Conservation (phyloP, 2,888 invertebrate genomes). For the Erebia epiphron region DNA sequence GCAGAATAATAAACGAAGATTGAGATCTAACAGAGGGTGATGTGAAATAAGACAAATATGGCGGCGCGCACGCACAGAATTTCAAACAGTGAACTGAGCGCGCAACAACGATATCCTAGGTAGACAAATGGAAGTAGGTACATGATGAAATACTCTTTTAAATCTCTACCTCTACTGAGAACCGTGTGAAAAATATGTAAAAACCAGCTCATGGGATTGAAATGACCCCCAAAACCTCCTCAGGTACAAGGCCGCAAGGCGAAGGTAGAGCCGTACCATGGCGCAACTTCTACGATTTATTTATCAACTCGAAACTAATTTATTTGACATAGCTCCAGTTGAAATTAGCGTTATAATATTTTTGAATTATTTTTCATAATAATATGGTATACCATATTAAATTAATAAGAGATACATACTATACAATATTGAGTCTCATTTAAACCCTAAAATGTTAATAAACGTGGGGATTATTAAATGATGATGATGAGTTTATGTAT, state of each 20-base stretch:
- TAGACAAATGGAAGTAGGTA: neutral
- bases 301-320: neutral
- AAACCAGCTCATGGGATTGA: neutral
- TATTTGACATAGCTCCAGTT: no score
- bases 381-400: no score
- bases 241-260: no score
- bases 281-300: neutral
- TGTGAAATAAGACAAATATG: constrained; percentile 79
- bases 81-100: constrained; percentile 60
- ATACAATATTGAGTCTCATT: no score
- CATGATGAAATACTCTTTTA: constrained; percentile 22
- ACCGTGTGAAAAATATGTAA: constrained; percentile 1
- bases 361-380: no score
- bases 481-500: no score
- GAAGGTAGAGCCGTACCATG: no score
- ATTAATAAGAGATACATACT: no score
- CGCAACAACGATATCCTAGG: constrained; percentile 41
- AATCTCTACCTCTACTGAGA: neutral
- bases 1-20: constrained; percentile 71
- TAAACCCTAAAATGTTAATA: no score
- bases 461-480: no score
- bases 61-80: constrained; percentile 67
- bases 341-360: no score
- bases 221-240: constrained; percentile 12
- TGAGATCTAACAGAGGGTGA: constrained; percentile 74